These are phyloP conservation scores for Petrocephalus sullivani DNA, from an alignment of 2,797 vertebrate genomes.

Conservation along the genomic window DNA sequence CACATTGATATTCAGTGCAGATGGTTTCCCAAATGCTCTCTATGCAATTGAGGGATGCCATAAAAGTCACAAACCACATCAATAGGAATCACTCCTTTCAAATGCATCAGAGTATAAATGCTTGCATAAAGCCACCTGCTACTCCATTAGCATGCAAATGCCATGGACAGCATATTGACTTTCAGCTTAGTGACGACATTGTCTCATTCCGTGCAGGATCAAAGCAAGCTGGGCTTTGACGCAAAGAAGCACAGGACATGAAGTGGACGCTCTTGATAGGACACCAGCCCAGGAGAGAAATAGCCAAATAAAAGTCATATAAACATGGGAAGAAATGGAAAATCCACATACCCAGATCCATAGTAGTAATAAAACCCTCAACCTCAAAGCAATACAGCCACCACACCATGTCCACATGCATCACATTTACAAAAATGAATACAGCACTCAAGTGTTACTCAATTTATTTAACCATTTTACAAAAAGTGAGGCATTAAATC, in stretches of 20 bases:
- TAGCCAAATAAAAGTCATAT: neutral
- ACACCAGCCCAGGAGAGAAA: neutral
- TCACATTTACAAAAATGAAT: neutral
- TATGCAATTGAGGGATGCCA: neutral
- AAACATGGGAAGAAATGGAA: neutral
- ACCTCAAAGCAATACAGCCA: neutral
- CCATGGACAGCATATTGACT: neutral
- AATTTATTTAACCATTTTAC: constrained; percentile 68
- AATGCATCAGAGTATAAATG: neutral
- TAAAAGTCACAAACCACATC: neutral
- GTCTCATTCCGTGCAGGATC: neutral
- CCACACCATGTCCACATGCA: neutral
- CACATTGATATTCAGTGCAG: neutral
- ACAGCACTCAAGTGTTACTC: constrained; percentile 29
- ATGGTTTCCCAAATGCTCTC: neutral
- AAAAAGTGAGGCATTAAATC: constrained; percentile 68
- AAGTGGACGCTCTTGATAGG: neutral
- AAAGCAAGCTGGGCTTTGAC: neutral
- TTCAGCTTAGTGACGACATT: neutral
- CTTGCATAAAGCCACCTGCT: neutral
- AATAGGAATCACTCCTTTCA: neutral
- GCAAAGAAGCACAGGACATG: neutral
- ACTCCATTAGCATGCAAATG: neutral
- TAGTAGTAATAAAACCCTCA: neutral
- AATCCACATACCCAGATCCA: neutral